phyloP scores from a whole-genome alignment of 2,888 invertebrate species.

The Ceramica pisi region DNA sequence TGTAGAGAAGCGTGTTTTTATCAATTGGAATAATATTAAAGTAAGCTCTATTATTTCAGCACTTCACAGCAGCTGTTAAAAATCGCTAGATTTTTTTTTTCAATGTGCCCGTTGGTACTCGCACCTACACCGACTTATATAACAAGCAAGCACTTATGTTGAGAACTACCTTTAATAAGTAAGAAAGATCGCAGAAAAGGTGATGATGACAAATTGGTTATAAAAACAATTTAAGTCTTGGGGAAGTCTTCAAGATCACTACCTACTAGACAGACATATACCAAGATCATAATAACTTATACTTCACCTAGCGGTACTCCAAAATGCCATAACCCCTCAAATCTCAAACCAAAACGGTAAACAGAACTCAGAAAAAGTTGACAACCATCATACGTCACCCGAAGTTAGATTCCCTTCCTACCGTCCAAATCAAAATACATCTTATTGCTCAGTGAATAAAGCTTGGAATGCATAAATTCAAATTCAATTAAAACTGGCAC shows the following conservation, averaged over 20 bases:
- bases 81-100: too few relatives aligned
- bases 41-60: neutral
- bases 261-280: neutral
- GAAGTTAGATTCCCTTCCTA: constrained; percentile 29
- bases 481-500: constrained; percentile 70
- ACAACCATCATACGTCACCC: constrained; percentile 53
- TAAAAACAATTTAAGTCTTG: too few relatives aligned
- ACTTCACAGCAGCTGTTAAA: too few relatives aligned
- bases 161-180: too few relatives aligned
- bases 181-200: too few relatives aligned
- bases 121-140: too few relatives aligned
- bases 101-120: too few relatives aligned
- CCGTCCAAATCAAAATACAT: constrained; percentile 33
- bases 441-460: constrained; percentile 48
- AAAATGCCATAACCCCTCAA: constrained; percentile 4
- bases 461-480: constrained; percentile 47
- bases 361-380: constrained; percentile 35
- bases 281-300: neutral
- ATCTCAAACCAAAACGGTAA: constrained; percentile 26
- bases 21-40: neutral
- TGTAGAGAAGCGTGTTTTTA: neutral
- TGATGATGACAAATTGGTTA: too few relatives aligned
- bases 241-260: too few relatives aligned
- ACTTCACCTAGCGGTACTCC: neutral
- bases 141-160: too few relatives aligned